phyloP scores from a whole-genome alignment of 2,113 vertebrate genomes.

The Petromus typicus region DNA sequence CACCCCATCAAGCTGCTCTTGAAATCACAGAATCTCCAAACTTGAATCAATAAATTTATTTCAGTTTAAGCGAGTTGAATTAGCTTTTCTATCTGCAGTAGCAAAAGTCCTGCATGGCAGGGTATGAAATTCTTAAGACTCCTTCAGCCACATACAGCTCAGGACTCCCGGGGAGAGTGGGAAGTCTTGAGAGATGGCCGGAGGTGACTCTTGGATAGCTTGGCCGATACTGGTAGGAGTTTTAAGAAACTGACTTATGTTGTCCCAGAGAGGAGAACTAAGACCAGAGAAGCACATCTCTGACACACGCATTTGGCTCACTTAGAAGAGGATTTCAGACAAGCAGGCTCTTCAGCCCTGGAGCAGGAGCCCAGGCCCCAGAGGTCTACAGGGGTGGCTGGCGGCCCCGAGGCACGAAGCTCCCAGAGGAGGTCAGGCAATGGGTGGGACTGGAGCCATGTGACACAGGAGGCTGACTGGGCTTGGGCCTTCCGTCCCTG shows the following conservation, averaged over 20 bases:
- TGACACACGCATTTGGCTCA: background rate
- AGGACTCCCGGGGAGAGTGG: background rate
- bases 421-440: background rate
- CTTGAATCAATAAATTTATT: slow-evolving; percentile 70
- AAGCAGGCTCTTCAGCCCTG: rapidly evolving
- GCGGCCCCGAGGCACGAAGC: background rate
- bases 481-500: background rate
- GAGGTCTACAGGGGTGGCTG: background rate
- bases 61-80: slow-evolving; percentile 58
- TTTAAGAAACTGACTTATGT: background rate
- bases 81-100: slow-evolving; percentile 6
- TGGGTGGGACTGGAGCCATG: background rate
- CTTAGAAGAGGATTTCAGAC: background rate
- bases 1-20: background rate
- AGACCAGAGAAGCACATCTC: background rate
- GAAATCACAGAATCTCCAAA: background rate
- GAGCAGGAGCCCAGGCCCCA: background rate
- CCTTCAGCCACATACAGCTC: background rate
- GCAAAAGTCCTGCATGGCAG: slow-evolving; percentile 33
- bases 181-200: background rate
- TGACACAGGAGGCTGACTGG: background rate
- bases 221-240: background rate
- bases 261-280: background rate
- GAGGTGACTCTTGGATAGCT: background rate
- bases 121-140: background rate